These are phyloP conservation scores for Prenolepis imparis DNA, from an alignment of 2,888 invertebrate genomes.

Conservation along the genomic window DNA sequence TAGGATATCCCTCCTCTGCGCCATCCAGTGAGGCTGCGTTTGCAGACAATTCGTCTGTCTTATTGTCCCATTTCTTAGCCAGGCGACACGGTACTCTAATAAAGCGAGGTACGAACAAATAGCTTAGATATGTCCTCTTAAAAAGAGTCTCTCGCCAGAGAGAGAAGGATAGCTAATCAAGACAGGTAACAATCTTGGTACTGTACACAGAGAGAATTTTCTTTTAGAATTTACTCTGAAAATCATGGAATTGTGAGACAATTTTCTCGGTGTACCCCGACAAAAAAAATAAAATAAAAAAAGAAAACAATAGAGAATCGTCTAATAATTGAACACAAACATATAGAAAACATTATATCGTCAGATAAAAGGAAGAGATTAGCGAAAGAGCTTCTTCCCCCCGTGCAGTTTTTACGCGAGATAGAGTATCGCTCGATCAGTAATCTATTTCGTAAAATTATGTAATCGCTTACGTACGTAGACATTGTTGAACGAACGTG, in stretches of 20 bases:
- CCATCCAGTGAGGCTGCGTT: constrained; percentile 89
- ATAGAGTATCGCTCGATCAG: background rate
- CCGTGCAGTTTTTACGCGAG: background rate
- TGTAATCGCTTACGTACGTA: constrained; percentile 71
- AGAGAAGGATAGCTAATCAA: background rate
- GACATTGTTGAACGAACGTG: constrained; percentile 75
- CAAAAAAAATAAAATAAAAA: background rate
- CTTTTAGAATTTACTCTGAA: background rate
- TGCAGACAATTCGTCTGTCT: constrained; percentile 86
- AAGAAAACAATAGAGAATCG: background rate
- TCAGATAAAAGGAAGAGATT: background rate
- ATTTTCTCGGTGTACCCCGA: too few relatives aligned
- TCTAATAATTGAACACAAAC: too few relatives aligned
- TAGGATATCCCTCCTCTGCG: constrained; percentile 85
- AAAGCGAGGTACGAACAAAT: background rate
- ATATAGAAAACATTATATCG: too few relatives aligned
- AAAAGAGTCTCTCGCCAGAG: background rate
- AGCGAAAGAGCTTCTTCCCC: background rate
- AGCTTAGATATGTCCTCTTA: background rate
- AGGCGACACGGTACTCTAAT: constrained; percentile 77
- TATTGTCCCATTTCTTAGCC: constrained; percentile 79
- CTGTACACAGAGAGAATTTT: background rate
- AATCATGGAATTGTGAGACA: too few relatives aligned
- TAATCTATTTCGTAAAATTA: constrained; percentile 7
- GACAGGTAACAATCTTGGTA: background rate